Evolutionary conservation across 2,888 invertebrate species (phyloP).

Genomic region (Isoperla grammatica): DNA sequence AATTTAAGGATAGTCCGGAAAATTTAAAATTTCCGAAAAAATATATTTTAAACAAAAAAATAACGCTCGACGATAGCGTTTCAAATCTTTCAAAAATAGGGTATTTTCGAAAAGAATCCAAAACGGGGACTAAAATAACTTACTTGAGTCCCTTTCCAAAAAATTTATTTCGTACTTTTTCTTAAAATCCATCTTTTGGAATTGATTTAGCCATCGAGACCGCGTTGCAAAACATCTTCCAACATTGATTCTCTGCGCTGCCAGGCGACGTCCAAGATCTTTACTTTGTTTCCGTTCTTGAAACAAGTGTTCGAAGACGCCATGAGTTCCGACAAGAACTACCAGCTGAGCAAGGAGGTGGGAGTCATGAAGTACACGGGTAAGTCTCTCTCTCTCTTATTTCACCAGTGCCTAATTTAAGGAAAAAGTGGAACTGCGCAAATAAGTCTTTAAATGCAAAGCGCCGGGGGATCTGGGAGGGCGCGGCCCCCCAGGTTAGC

Average conservation of each 20-base stretch:
- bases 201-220: neutral
- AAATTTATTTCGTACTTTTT: neutral
- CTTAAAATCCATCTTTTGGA: neutral
- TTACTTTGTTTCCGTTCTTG: neutral
- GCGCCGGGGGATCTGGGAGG: no score
- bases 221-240: neutral
- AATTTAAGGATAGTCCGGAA: no score
- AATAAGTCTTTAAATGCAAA: no score
- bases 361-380: slow-evolving; percentile 26
- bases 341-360: slow-evolving; percentile 26
- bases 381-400: slow-evolving; percentile 11
- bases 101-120: neutral
- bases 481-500: no score
- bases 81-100: no score
- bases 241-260: slow-evolving; percentile 9
- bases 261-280: slow-evolving; percentile 8
- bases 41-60: no score
- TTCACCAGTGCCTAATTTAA: no score
- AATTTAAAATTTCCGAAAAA: no score
- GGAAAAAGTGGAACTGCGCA: no score
- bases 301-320: slow-evolving; percentile 7
- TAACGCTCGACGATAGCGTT: no score
- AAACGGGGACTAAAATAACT: neutral
- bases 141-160: neutral
- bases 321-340: slow-evolving; percentile 6